Evolutionary conservation across 2,888 invertebrate genomes (phyloP).

Genomic region (Tetanocera ferruginea): DNA sequence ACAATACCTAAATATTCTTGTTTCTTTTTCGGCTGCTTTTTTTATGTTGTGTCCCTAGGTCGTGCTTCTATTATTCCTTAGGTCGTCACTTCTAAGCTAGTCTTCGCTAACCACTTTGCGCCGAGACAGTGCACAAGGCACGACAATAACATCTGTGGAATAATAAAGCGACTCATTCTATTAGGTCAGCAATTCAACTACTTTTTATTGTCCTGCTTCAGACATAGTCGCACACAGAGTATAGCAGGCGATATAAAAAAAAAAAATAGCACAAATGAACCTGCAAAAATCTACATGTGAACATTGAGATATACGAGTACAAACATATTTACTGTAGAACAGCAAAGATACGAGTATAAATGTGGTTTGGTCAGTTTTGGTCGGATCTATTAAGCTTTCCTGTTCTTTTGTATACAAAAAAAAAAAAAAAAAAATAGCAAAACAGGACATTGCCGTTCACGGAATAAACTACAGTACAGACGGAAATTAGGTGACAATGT

Average conservation of each 20-base stretch:
- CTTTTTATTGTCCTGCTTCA: not conserved
- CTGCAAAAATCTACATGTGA: not conserved
- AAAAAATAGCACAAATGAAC: not conserved
- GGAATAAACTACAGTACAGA: conserved; percentile 19
- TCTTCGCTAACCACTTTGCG: conserved; percentile 31
- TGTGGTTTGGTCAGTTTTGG: conserved; percentile 4
- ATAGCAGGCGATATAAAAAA: not conserved
- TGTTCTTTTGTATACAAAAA: not conserved
- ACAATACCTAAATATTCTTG: not conserved
- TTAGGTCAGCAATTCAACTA: not conserved
- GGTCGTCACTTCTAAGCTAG: not conserved
- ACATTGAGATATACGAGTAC: too few species aligned
- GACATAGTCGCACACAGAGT: not conserved
- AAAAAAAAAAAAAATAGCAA: not conserved
- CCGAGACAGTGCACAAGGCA: not conserved
- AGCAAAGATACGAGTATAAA: not conserved
- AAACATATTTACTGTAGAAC: not conserved
- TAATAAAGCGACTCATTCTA: not conserved
- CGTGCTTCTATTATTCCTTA: not conserved
- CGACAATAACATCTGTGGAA: conserved; percentile 9
- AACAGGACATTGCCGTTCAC: conserved; percentile 25
- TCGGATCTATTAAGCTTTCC: not conserved
- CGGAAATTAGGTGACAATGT: conserved; percentile 46
- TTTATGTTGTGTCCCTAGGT: not conserved
- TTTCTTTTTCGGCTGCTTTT: conserved; percentile 32